Evolutionary conservation across 2,113 vertebrate species (phyloP).

Genomic region (Rattus norvegicus): GRCr8 NC_086025.1:65267001-65267500

Average conservation of each 20-base stretch:
- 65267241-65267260: not conserved
- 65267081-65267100: constrained; percentile 84
- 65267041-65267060: fast-evolving
- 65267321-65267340: constrained; percentile 90
- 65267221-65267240: not conserved
- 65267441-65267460: not conserved
- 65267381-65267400: constrained; percentile 88
- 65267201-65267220: not conserved
- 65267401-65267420: constrained; percentile 88
- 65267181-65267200: fast-evolving
- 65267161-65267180: constrained; percentile 61
- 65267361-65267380: constrained; percentile 91
- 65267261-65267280: not conserved
- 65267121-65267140: constrained; percentile 84
- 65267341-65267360: constrained; percentile 92
- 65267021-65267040: not conserved
- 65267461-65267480: not conserved
- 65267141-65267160: constrained; percentile 83
- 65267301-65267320: constrained; percentile 95
- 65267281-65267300: constrained; percentile 54
- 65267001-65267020: not conserved
- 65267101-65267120: constrained; percentile 75
- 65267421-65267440: not conserved
- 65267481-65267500: not conserved
- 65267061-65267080: fast-evolving